Evolutionary conservation across 2,888 invertebrate species (phyloP).

Genomic region (Erebia epiphron): DNA sequence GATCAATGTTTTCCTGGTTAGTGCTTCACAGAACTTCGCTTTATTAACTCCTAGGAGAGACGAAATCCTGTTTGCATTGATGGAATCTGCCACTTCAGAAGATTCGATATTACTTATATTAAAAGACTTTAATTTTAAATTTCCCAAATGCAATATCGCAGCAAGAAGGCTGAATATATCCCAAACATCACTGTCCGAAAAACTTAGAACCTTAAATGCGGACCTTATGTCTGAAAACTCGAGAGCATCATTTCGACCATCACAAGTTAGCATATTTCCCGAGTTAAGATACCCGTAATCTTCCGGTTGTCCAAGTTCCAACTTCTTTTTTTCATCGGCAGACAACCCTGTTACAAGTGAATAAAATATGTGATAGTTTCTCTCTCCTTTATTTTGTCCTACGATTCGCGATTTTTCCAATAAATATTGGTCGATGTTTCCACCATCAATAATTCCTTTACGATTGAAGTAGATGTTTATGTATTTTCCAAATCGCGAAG

Average conservation of each 20-base stretch:
- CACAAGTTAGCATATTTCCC: slow-evolving; percentile 89
- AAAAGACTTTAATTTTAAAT: slow-evolving; percentile 91
- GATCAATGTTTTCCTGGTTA: slow-evolving; percentile 94
- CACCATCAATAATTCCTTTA: slow-evolving; percentile 94
- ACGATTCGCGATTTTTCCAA: slow-evolving; percentile 97
- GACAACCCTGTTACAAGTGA: slow-evolving; percentile 92
- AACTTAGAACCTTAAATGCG: slow-evolving; percentile 96
- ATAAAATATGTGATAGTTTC: slow-evolving; percentile 98
- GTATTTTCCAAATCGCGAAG: slow-evolving; percentile 97
- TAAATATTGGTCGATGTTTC: slow-evolving; percentile 96
- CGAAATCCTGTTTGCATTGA: slow-evolving; percentile 87
- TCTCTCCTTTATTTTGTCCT: slow-evolving; percentile 93
- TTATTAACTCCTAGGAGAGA: slow-evolving; percentile 88
- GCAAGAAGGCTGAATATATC: slow-evolving; percentile 93
- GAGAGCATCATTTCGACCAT: slow-evolving; percentile 91
- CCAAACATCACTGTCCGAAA: slow-evolving; percentile 92
- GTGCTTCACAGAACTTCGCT: slow-evolving; percentile 87
- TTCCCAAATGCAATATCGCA: slow-evolving; percentile 95
- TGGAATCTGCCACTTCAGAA: slow-evolving; percentile 90
- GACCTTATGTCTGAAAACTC: slow-evolving; percentile 95
- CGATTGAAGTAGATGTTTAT: slow-evolving; percentile 94
- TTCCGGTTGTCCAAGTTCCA: slow-evolving; percentile 88
- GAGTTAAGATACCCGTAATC: slow-evolving; percentile 92
- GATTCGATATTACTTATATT: slow-evolving; percentile 93
- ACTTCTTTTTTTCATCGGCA: slow-evolving; percentile 89